phyloP scores from a whole-genome alignment of 2,888 invertebrate genomes.

The Lampropteryx suffumata region DNA sequence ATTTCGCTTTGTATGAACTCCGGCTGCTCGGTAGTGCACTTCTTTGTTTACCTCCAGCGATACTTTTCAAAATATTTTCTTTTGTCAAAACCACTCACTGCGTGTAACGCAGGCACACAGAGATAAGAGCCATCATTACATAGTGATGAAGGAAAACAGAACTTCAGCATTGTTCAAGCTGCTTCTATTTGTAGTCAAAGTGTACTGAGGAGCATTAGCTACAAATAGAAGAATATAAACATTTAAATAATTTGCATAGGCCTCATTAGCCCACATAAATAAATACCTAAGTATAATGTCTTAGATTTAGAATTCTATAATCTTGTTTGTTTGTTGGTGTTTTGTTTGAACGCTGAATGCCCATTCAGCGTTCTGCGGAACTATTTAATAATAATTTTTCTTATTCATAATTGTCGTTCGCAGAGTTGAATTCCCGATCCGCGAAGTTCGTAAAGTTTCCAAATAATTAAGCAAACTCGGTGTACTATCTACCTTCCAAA shows the following conservation, averaged over 20 bases:
- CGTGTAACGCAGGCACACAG: slow-evolving; percentile 51
- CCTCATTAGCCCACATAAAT: no score
- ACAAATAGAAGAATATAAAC: slow-evolving; percentile 23
- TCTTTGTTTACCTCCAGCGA: slow-evolving; percentile 77
- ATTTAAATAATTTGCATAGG: no score
- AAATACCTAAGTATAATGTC: no score
- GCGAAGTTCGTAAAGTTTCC: slow-evolving; percentile 48
- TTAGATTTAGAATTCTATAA: no score
- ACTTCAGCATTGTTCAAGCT: slow-evolving; percentile 28
- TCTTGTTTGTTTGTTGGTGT: not conserved
- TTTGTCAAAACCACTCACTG: slow-evolving; percentile 74
- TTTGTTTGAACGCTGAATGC: no score
- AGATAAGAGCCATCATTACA: slow-evolving; percentile 35
- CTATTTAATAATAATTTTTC: slow-evolving; percentile 25
- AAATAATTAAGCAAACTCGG: slow-evolving; percentile 61
- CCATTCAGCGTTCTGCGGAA: not conserved
- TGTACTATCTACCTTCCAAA: slow-evolving; percentile 47
- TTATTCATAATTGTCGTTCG: slow-evolving; percentile 38
- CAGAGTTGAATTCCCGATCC: slow-evolving; percentile 42
- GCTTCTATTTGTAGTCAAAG: no score
- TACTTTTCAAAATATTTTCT: slow-evolving; percentile 77
- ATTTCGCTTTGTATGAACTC: slow-evolving; percentile 76
- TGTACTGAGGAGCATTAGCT: no score
- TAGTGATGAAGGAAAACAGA: slow-evolving; percentile 30
- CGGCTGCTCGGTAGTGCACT: slow-evolving; percentile 60